These are phyloP conservation scores for Anguilla megastoma DNA, from an alignment of 2,797 vertebrate genomes.

Conservation along the genomic window DNA sequence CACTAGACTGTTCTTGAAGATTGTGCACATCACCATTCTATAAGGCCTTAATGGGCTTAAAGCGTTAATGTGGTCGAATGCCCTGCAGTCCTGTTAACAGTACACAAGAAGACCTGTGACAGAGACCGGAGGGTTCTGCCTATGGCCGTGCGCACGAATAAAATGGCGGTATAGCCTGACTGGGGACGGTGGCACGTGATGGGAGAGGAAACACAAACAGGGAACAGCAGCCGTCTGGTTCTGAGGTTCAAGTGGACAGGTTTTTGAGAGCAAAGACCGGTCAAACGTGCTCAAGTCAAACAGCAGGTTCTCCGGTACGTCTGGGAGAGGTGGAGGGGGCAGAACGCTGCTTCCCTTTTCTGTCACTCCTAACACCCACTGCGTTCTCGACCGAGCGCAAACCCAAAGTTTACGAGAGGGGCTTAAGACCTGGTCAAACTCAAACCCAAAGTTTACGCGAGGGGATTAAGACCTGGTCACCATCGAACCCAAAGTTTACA, in stretches of 20 bases:
- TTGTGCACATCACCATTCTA: not conserved
- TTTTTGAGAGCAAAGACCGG: not conserved
- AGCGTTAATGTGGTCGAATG: not conserved
- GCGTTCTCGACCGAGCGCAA: not conserved
- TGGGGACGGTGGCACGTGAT: not conserved
- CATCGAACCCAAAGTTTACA: not conserved
- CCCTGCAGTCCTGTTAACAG: not conserved
- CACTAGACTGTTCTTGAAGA: not conserved
- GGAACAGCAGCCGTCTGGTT: slow-evolving; percentile 11
- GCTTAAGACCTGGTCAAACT: not conserved
- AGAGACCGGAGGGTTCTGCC: not conserved
- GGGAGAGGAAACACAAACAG: not conserved
- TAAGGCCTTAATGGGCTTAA: slow-evolving; percentile 19
- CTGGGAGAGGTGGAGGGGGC: not conserved
- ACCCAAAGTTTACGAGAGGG: not conserved
- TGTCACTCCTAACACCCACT: not conserved
- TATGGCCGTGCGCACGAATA: not conserved
- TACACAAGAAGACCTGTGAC: not conserved
- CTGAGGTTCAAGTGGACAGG: slow-evolving; percentile 6
- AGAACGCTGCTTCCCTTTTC: not conserved
- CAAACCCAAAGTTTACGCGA: not conserved
- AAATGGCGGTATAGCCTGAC: not conserved
- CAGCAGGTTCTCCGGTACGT: not conserved
- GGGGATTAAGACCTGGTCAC: not conserved
- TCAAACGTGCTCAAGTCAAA: not conserved